Evolutionary conservation across 2,888 invertebrate species (phyloP), one percentile per base, ranked within the genome.

Genomic region (Ophion costatus): DNA sequence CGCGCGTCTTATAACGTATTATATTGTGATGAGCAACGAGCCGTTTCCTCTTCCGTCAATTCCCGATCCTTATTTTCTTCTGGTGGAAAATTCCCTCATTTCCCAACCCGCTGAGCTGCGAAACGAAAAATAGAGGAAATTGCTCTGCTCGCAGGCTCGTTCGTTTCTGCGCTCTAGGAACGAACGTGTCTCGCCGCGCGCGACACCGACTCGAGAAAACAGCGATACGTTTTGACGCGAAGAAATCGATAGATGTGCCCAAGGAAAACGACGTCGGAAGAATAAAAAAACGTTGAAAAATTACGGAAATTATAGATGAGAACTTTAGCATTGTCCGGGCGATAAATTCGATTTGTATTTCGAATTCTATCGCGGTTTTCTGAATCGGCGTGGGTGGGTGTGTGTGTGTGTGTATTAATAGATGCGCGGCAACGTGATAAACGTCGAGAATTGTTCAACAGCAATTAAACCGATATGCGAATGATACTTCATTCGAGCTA

Each of bases 111-210:
- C 33, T 67, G 38, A 57, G 59, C 57, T 82, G 10, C 22, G n/a
- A 64, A 57, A 70, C 10, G n/a, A 67, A 45, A 38, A 71, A 22
- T 17, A 14, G 5, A 17, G 38, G 38, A 38, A 38, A 38, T 14
- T 57, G 11, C 29, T 64, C 29, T 57, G 66, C 74, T 73, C 42
- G 63, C 70, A 56, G 61, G 61, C 77, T 17, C 88, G 89, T 89
- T 90, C 88, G 83, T 88, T 92, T 90, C 91, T 92, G 91, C 91
- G 91, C 91, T 89, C 89, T 91, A 92, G 91, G 90, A 89, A 87
- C 85, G 84, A 87, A 86, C 78, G 77, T 45, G 24, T 29, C 80
- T 74, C 63, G 66, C 61, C 51, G 85, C 83, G 86, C 85, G 86
- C 85, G 83, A 80, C 71, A 63, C 74, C 29, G 56, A 74, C 57